These are phyloP conservation scores for Pogona vitticeps DNA, from an alignment of 2,113 vertebrate species.

Conservation along the genomic window DNA sequence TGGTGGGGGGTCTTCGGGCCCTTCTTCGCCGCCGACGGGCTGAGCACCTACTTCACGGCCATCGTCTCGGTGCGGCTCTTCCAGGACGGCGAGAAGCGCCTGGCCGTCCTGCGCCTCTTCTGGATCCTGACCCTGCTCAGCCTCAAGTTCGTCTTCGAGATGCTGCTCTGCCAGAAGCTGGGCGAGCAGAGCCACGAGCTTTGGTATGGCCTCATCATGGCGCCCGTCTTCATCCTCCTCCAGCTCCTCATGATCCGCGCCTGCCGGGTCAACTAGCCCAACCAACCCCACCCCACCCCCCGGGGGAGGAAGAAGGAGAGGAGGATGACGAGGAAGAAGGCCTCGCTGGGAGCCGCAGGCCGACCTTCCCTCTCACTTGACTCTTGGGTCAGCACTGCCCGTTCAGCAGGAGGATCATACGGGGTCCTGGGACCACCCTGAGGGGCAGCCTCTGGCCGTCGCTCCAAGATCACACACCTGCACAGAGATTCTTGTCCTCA, in stretches of 20 bases:
- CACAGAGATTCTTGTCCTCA: neutral
- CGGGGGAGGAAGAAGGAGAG: neutral
- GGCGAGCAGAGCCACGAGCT: conserved; percentile 88
- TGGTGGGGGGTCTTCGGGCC: conserved; percentile 97
- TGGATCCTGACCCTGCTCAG: conserved; percentile 98
- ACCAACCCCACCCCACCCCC: rapidly evolving
- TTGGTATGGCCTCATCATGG: conserved; percentile 93
- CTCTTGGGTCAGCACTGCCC: too few species aligned
- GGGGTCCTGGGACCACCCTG: too few species aligned
- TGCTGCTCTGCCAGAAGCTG: conserved; percentile 96
- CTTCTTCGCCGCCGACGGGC: conserved; percentile 92
- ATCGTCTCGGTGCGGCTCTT: conserved; percentile 97
- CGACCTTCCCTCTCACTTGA: too few species aligned
- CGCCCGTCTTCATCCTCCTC: conserved; percentile 93
- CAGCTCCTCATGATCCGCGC: conserved; percentile 97
- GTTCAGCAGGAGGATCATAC: too few species aligned
- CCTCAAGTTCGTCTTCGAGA: conserved; percentile 98
- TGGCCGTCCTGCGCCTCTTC: conserved; percentile 93
- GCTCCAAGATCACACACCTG: neutral
- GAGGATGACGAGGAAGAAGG: too few species aligned
- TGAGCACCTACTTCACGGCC: conserved; percentile 97
- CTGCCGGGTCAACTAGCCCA: conserved; percentile 82
- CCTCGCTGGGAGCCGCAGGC: too few species aligned
- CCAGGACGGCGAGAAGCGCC: conserved; percentile 95
- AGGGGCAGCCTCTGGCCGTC: too few species aligned